Evolutionary conservation across 2,113 vertebrate species (phyloP).

Genomic region (Mirza zaza): DNA sequence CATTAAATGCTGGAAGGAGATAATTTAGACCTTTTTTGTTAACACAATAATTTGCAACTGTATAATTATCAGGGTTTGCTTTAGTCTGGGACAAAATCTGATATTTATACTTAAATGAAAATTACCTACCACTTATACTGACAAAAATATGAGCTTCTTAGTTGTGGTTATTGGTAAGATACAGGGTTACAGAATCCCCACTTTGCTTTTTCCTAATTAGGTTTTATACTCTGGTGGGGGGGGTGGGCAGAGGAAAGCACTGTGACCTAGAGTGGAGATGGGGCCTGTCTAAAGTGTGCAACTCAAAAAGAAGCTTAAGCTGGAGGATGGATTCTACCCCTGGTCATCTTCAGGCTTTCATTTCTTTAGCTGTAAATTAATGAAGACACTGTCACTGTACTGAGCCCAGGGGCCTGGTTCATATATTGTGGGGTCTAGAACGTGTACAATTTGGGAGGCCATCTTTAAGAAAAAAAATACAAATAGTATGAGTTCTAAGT

Average conservation of each 20-base stretch:
- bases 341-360: not conserved
- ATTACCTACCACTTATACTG: constrained; percentile 65
- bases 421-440: not conserved
- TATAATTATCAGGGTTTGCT: constrained; percentile 73
- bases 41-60: constrained; percentile 47
- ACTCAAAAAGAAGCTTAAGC: not conserved
- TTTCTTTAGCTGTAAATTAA: not conserved
- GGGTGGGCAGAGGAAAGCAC: no score
- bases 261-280: not conserved
- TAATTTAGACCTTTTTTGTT: constrained; percentile 69
- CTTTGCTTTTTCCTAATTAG: constrained; percentile 33
- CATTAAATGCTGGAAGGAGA: constrained; percentile 55
- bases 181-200: not conserved
- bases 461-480: not conserved
- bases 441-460: not conserved
- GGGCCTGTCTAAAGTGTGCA: fast-evolving
- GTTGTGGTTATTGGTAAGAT: constrained; percentile 49
- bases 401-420: not conserved
- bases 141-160: constrained; percentile 63
- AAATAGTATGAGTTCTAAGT: not conserved
- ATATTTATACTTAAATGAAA: constrained; percentile 74
- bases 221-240: not conserved
- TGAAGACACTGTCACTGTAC: not conserved
- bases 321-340: not conserved
- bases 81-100: constrained; percentile 67